phyloP scores from a whole-genome alignment of 1,140 invertebrate genomes.

The Trichogramma pretiosum region DNA sequence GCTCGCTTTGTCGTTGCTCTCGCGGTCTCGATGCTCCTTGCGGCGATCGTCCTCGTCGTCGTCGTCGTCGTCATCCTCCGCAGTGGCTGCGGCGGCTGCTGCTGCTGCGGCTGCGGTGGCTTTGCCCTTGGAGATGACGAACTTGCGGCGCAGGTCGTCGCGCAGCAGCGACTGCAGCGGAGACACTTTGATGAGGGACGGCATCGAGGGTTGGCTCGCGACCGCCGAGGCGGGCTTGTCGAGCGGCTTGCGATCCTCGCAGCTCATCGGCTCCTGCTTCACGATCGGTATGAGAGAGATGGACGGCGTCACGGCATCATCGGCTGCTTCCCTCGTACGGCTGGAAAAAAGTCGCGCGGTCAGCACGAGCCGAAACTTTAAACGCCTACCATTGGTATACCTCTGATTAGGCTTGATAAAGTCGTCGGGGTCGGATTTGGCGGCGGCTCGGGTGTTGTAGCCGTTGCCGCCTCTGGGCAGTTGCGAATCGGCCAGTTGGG shows the following conservation, averaged over 20 bases:
- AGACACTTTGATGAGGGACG: slow-evolving; percentile 62
- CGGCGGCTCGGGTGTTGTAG: no score
- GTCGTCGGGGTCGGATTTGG: no score
- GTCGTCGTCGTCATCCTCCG: background rate
- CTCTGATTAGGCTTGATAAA: no score
- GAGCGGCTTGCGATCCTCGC: slow-evolving; percentile 38
- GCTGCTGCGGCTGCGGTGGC: slow-evolving; percentile 32
- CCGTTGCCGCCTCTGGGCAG: no score
- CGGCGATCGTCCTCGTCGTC: background rate
- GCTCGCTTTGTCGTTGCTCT: slow-evolving; percentile 19
- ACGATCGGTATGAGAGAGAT: slow-evolving; percentile 77
- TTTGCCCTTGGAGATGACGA: slow-evolving; percentile 42
- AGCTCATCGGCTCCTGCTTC: slow-evolving; percentile 61
- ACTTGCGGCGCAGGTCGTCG: slow-evolving; percentile 69
- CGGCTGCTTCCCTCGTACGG: slow-evolving; percentile 44
- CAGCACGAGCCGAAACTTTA: no score
- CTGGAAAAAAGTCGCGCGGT: no score
- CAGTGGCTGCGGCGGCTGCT: slow-evolving; percentile 21
- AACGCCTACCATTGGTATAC: no score
- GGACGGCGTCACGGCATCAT: slow-evolving; percentile 73
- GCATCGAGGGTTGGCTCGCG: slow-evolving; percentile 55
- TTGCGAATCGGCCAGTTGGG: no score
- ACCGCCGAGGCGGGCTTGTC: slow-evolving; percentile 48
- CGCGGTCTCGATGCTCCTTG: background rate
- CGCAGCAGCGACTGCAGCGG: slow-evolving; percentile 72